A percentile compares a stretch with the other conserved stretches of the same genome.
Conservation (phyloP, 2,888 invertebrate species). For the Andrena dorsata region DNA sequence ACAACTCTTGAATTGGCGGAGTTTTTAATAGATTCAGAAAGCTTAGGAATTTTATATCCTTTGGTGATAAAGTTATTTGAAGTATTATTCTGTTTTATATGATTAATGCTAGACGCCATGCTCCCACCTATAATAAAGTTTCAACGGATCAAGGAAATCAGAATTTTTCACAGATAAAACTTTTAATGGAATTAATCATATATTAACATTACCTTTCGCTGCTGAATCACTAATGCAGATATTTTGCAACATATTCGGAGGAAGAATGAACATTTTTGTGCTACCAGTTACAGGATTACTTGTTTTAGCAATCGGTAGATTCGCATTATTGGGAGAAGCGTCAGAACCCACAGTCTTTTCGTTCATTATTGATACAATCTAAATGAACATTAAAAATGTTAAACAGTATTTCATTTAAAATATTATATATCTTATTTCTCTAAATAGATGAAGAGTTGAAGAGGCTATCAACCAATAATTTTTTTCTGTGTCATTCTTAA, state of each 20-base stretch:
- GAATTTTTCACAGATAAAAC: not conserved
- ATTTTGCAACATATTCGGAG: constrained; percentile 61
- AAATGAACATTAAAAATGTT: constrained; percentile 5
- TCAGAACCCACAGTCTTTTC: constrained; percentile 30
- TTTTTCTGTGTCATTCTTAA: constrained; percentile 3
- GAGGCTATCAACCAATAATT: not conserved
- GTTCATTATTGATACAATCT: constrained; percentile 49
- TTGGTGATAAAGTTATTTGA: constrained; percentile 1
- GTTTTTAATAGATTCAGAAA: not conserved
- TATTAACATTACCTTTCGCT: constrained; percentile 30
- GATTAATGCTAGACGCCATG: not conserved
- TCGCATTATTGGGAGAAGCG: constrained; percentile 21
- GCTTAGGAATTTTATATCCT: not conserved
- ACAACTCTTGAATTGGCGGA: constrained; percentile 9
- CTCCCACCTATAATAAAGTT: constrained; percentile 26
- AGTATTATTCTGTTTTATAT: constrained; percentile 13
- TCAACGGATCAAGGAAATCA: constrained; percentile 11
- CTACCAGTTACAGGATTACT: not conserved
- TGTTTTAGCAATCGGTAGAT: constrained; percentile 20
- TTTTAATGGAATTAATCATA: constrained; percentile 5
- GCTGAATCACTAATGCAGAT: constrained; percentile 45
- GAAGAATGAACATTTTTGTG: constrained; percentile 61
- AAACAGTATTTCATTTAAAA: constrained; percentile 6
- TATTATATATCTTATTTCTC: not conserved
- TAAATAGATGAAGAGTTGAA: not conserved